Base-by-base conservation (phyloP, 2,797 vertebrate genomes). In the Holocentrus rufus region DNA sequence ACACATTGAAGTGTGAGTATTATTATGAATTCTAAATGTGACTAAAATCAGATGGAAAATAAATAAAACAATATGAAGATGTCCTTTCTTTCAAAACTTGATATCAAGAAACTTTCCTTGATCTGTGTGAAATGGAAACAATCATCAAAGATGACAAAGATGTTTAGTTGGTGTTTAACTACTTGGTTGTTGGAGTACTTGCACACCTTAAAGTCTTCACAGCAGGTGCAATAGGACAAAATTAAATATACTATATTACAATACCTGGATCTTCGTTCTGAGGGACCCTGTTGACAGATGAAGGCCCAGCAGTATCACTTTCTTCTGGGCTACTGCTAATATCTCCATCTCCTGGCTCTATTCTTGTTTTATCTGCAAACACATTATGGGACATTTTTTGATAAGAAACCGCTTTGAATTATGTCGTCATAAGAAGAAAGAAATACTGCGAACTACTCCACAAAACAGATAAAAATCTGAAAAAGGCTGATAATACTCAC, bases 321-420 rank as follows among this genome's bases (percentile, higher is more conserved):
- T 92, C 94, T 85, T 87, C 91, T 59, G 88, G 87, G 89, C 66
- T 87, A 68, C 79, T 92, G 92, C 87, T 77, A 68, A 81, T 87
- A 85, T 88, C 92, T 55, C 75, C 92, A 56, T 90, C 89, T 8
- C 22, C 87, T 23, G 77, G 53, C 49, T 92, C 95, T 64, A 87
- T 88, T 80, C 92, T 96, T 73, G 79, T 91, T 94, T 97, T 97
- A 89, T 96, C 97, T 99, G 92, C 78, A 80, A 84, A 85, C 79
- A 52, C 5, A 80, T 3, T 53, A 54, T 0, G 30, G 8, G 44
- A 61, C 34, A 53, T 20, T 4, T 13, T 13, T 49, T 42, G 3
- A 3, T 56, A 27, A 8, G 0, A 59, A 72, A 54, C 53, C 5
- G 7, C 3, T 55, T 50, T 67, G 1, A 22, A 23, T 8, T 65